Conservation (phyloP, 2,888 invertebrate genomes). For the Hydrotaea cyrtoneurina region DNA sequence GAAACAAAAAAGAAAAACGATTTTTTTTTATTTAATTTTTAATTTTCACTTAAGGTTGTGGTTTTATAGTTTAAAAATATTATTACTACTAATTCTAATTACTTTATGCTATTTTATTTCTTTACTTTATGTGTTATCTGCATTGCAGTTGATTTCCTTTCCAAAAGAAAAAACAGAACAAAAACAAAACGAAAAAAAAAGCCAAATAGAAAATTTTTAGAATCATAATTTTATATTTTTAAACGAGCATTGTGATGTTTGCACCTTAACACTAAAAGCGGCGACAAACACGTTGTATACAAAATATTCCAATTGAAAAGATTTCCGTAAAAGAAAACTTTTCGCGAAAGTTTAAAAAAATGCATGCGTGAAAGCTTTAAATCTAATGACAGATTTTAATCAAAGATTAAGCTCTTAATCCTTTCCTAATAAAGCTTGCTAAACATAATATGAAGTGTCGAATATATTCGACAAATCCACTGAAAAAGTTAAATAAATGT, state of each 20-base stretch:
- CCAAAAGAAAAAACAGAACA: neutral
- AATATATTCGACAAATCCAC: no score
- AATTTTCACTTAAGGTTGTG: constrained; percentile 77
- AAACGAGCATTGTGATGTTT: no score
- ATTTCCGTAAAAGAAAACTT: neutral
- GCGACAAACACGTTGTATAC: no score
- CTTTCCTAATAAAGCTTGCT: no score
- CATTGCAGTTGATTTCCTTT: no score
- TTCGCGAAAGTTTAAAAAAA: neutral
- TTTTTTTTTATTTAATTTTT: constrained; percentile 65
- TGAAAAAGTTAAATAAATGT: neutral
- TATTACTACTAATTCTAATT: constrained; percentile 57
- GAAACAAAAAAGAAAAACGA: constrained; percentile 41
- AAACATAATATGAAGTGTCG: no score
- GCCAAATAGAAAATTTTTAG: no score
- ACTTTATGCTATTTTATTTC: constrained; percentile 28
- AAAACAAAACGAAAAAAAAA: no score
- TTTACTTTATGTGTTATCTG: constrained; percentile 13
- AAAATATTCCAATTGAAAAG: no score
- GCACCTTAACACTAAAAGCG: no score
- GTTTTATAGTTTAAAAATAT: constrained; percentile 71
- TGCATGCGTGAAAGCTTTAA: neutral
- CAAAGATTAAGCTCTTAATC: neutral
- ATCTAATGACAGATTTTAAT: no score
- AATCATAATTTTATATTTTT: no score